Percentiles rank a stretch among this genome's conserved stretches.
Evolutionary conservation across 2,888 invertebrate genomes (phyloP).

Genomic region (Orchestes rusci): DNA sequence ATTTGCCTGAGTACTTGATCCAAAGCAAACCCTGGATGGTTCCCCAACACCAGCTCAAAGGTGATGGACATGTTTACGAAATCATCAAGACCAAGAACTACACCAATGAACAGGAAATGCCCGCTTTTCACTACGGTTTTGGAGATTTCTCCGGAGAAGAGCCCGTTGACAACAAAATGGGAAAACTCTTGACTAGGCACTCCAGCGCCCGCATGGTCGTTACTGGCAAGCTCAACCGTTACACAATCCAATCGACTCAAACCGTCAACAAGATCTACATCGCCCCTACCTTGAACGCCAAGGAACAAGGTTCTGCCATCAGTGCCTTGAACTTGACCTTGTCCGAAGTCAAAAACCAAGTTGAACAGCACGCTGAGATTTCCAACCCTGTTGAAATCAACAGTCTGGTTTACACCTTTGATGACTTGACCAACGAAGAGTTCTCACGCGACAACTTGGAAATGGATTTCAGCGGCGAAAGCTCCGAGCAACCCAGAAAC

Average conservation of each 20-base stretch:
- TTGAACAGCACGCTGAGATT: conserved; percentile 42
- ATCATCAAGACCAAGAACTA: conserved; percentile 62
- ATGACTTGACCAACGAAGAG: conserved; percentile 33
- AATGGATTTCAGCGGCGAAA: conserved; percentile 5
- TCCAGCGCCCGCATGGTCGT: conserved; percentile 53
- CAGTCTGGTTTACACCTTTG: conserved; percentile 51
- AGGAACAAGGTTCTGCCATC: conserved; percentile 47
- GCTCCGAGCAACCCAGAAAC: background rate
- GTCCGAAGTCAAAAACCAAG: conserved; percentile 33
- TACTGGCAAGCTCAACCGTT: conserved; percentile 48
- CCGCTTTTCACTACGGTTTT: conserved; percentile 58
- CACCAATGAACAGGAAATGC: conserved; percentile 52
- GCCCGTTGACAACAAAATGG: conserved; percentile 37
- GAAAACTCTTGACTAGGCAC: conserved; percentile 46
- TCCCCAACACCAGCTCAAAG: conserved; percentile 44
- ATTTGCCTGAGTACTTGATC: conserved; percentile 50
- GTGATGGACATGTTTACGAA: conserved; percentile 47
- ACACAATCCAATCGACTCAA: conserved; percentile 58
- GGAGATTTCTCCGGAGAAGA: conserved; percentile 41
- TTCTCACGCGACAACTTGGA: background rate
- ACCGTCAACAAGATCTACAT: conserved; percentile 56
- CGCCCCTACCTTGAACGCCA: conserved; percentile 52
- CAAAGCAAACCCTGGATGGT: conserved; percentile 51
- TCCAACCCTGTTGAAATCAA: conserved; percentile 45
- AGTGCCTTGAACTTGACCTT: conserved; percentile 53